A percentile compares a stretch with the other conserved stretches of the same genome.
These are phyloP conservation scores for Andricus quercusramuli DNA, from an alignment of 2,888 invertebrate species.

Conservation along the genomic window DNA sequence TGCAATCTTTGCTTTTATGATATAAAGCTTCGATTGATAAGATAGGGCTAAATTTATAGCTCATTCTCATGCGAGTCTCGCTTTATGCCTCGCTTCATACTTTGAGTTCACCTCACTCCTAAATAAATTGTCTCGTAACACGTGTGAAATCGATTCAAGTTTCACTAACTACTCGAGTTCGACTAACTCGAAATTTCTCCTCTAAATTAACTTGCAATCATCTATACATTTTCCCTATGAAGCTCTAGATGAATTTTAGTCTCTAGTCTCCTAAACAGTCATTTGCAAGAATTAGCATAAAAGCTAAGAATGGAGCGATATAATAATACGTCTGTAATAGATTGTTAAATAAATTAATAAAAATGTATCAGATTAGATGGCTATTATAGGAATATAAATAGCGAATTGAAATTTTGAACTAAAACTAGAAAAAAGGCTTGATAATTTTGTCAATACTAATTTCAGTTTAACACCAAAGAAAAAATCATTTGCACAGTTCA, in stretches of 20 bases:
- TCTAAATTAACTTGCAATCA: slow-evolving; percentile 36
- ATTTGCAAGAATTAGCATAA: slow-evolving; percentile 25
- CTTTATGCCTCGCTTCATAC: slow-evolving; percentile 29
- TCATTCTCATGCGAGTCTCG: slow-evolving; percentile 30
- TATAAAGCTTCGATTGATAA: slow-evolving; percentile 25
- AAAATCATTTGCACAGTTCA: slow-evolving; percentile 13
- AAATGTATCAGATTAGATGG: not conserved
- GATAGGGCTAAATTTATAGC: slow-evolving; percentile 28
- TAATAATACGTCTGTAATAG: not conserved
- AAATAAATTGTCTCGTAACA: slow-evolving; percentile 41
- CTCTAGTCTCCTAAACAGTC: not conserved
- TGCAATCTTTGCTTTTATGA: slow-evolving; percentile 23
- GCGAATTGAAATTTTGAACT: not conserved
- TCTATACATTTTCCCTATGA: not conserved
- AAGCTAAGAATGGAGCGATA: not conserved
- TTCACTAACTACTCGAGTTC: slow-evolving; percentile 37
- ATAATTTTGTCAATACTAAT: not conserved
- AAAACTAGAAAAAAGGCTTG: not conserved
- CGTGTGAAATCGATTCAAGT: slow-evolving; percentile 40
- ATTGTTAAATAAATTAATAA: not conserved
- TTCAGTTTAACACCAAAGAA: slow-evolving; percentile 9
- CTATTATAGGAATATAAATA: not conserved
- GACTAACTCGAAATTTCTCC: slow-evolving; percentile 36
- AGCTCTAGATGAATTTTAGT: slow-evolving; percentile 23
- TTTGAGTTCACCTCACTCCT: slow-evolving; percentile 37